Evolutionary conservation across 1,140 invertebrate genomes (phyloP), one percentile per base, ranked within the genome.

Genomic region (Zeugodacus cucurbitae): DNA sequence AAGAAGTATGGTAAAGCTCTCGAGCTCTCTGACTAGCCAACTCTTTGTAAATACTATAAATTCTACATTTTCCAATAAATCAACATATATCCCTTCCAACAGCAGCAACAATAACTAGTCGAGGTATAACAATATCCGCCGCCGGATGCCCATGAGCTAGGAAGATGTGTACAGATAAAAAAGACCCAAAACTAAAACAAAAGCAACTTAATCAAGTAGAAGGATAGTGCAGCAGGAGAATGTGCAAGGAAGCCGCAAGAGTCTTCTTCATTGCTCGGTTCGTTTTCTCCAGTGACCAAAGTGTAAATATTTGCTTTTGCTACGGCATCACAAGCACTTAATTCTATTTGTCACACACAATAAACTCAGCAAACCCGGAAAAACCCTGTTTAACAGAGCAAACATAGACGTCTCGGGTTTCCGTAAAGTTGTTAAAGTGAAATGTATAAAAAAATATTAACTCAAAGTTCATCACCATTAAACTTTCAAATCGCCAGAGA

Each of bases 331-430:
- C 74, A 54, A n/a, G n/a, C 74, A 82, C 41, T 82, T 82, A 48
- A 29, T 29, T n/a, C n/a, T 48, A 82, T 82, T 82, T 82, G 74
- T 82, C 74, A 48, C 74, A 82, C 41, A 82, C 26, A 48, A 82
- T 82, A 48, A 82, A 82, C 32, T 41, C 22, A 37, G 17, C 34
- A 74, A 8, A 74, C 34, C 34, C 34, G 11, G 22, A 29, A 74
- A 74, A 74, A 74, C 34, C 37, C 70, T 41, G 14, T 22, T n/a
- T 44, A 20, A 37, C 6, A 70, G 14, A n/a, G 14, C 10, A 74
- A 74, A 74, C 34, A 22, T 74, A 44, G 34, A 20, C 34, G 37
- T 41, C 14, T 67, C 2, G 14, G 48, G 14, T 14, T 17, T 14
- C 11, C 3, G 11, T 48, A 48, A 48, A 48, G 44, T 48, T 1